phyloP scores from a whole-genome alignment of 2,113 vertebrate genomes.

The Catagonus wagneri region DNA sequence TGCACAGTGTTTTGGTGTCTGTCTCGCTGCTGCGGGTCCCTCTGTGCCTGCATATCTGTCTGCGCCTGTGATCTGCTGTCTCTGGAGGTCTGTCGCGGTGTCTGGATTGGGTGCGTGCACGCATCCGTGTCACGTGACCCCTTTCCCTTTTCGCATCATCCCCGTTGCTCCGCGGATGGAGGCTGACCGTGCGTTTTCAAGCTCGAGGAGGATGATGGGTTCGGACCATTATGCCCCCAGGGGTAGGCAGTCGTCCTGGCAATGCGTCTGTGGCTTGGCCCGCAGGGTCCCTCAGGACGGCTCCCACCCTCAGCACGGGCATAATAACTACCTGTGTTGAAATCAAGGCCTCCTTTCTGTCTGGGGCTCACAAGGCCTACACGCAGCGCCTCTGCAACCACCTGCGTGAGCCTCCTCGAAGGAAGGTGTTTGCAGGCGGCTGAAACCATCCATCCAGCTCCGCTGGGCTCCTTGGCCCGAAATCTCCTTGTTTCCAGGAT shows the following conservation, averaged over 20 bases:
- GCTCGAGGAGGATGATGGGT: neutral
- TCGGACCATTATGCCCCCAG: neutral
- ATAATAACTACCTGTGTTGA: neutral
- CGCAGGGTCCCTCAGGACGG: neutral
- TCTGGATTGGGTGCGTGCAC: neutral
- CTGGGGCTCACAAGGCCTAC: neutral
- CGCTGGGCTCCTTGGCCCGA: neutral
- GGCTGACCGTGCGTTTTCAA: neutral
- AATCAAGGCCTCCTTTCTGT: neutral
- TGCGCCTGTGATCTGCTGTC: neutral
- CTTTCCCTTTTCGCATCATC: neutral
- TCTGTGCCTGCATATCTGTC: neutral
- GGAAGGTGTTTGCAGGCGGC: neutral
- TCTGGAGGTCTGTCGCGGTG: neutral
- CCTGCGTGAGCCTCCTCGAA: neutral
- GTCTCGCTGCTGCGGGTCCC: neutral
- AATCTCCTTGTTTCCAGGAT: neutral
- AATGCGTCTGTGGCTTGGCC: neutral
- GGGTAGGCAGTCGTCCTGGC: neutral
- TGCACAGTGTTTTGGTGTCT: neutral
- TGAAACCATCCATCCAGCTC: neutral
- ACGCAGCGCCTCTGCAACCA: too few relatives aligned
- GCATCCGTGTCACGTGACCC: accelerated
- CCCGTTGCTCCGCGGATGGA: neutral
- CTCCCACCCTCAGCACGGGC: neutral